A percentile compares a stretch with the other conserved stretches of the same genome.
Evolutionary conservation across 2,797 vertebrate species (phyloP).

Genomic region (Falco cherrug): DNA sequence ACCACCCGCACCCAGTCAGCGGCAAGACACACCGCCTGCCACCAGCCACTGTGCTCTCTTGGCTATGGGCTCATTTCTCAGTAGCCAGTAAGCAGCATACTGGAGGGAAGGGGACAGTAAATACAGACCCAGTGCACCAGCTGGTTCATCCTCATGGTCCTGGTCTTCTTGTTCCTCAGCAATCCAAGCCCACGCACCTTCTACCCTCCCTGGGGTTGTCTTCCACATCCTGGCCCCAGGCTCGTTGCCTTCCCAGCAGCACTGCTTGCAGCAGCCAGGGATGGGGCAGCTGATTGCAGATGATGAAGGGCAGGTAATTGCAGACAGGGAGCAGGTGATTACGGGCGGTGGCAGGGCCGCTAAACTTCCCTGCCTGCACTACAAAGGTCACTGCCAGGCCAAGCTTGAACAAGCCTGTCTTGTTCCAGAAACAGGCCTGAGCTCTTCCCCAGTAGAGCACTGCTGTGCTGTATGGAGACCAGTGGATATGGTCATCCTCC

Average conservation of each 20-base stretch:
- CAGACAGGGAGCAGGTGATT: neutral
- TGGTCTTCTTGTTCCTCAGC: neutral
- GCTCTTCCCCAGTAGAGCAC: neutral
- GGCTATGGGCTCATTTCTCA: neutral
- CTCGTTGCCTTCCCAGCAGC: neutral
- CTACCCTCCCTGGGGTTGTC: neutral
- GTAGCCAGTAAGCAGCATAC: neutral
- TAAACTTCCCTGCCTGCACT: neutral
- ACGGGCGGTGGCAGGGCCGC: fast-evolving
- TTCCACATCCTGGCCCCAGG: neutral
- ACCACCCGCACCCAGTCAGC: fast-evolving
- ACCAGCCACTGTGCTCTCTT: neutral
- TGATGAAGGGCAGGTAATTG: too few species aligned
- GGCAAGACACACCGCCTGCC: neutral
- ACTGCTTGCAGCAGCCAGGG: neutral
- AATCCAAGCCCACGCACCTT: neutral
- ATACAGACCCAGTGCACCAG: neutral
- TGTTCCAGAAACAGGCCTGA: neutral
- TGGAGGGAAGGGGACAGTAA: neutral
- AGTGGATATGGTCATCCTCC: neutral
- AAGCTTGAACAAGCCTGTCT: neutral
- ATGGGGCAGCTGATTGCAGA: neutral
- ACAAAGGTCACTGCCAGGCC: neutral
- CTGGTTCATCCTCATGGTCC: neutral
- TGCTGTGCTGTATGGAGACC: neutral